These are phyloP conservation scores for Enteromius unitaeniatus DNA, from an alignment of 2,797 vertebrate genomes.

Conservation along the genomic window DNA sequence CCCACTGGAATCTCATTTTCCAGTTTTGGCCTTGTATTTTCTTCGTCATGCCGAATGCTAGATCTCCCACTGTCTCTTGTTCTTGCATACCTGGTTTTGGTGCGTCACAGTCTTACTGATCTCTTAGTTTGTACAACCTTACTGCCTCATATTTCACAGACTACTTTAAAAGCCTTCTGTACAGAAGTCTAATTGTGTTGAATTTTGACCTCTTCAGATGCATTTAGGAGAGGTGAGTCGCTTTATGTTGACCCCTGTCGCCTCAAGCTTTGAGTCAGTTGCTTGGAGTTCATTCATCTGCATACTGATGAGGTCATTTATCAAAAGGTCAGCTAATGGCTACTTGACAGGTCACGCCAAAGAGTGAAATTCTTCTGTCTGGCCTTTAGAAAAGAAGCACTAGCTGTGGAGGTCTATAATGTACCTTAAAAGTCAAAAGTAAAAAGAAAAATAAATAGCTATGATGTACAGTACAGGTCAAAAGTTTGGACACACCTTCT, in stretches of 20 bases:
- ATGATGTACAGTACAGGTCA: not conserved
- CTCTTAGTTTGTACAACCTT: slow-evolving; percentile 5
- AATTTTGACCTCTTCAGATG: slow-evolving; percentile 18
- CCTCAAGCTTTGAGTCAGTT: slow-evolving; percentile 10
- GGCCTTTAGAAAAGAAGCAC: slow-evolving; percentile 26
- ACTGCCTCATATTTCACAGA: slow-evolving; percentile 7
- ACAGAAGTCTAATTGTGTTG: slow-evolving; percentile 4
- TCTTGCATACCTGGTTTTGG: not conserved
- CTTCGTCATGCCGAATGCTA: slow-evolving; percentile 7
- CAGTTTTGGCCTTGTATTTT: slow-evolving; percentile 24
- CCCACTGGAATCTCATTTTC: slow-evolving; percentile 47
- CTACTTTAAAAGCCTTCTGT: not conserved
- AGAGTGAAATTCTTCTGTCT: slow-evolving; percentile 30
- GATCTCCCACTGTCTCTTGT: slow-evolving; percentile 27
- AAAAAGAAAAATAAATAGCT: not conserved
- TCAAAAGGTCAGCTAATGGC: slow-evolving; percentile 30
- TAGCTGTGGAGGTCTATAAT: slow-evolving; percentile 20
- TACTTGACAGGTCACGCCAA: slow-evolving; percentile 26
- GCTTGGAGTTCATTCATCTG: slow-evolving; percentile 21
- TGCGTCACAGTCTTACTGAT: slow-evolving; percentile 34
- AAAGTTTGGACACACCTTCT: too few relatives aligned
- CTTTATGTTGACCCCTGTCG: not conserved
- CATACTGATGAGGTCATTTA: slow-evolving; percentile 15
- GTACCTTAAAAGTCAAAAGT: not conserved
- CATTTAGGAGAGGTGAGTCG: not conserved